Evolutionary conservation across 2,888 invertebrate genomes (phyloP).

Genomic region (Alcis repandata): DNA sequence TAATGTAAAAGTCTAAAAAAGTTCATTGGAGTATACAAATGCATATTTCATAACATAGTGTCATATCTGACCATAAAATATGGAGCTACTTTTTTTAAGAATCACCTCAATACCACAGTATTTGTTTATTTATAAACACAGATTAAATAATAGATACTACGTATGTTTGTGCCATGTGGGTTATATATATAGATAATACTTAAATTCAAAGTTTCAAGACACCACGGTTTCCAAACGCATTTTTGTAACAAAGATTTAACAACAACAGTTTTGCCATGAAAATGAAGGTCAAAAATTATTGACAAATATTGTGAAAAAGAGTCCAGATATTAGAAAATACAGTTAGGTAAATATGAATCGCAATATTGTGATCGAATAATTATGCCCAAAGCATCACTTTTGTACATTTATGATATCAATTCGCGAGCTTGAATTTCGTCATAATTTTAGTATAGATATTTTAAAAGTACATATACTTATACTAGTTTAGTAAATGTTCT

Average conservation of each 20-base stretch:
- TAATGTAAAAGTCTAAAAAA: too few relatives aligned
- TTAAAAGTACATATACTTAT: not conserved
- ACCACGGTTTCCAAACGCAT: too few relatives aligned
- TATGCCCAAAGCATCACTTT: not conserved
- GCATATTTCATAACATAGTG: too few relatives aligned
- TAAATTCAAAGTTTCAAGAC: too few relatives aligned
- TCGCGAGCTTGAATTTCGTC: not conserved
- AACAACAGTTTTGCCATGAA: too few relatives aligned
- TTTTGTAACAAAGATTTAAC: too few relatives aligned
- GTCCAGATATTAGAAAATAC: too few relatives aligned
- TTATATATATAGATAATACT: too few relatives aligned
- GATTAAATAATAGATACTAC: not conserved
- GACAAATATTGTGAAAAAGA: too few relatives aligned
- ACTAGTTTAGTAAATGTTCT: not conserved
- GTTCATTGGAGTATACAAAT: not conserved
- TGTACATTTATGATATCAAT: not conserved
- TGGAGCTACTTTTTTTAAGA: constrained; percentile 7
- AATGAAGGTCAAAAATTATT: too few relatives aligned
- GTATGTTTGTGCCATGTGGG: not conserved
- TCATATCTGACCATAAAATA: constrained; percentile 12
- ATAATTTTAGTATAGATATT: not conserved
- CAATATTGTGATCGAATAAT: not conserved
- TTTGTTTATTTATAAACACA: constrained; percentile 1
- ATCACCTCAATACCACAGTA: constrained; percentile 13
- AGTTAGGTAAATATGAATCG: not conserved